phyloP scores from a whole-genome alignment of 2,113 vertebrate species.

The Apeltes quadracus region DNA sequence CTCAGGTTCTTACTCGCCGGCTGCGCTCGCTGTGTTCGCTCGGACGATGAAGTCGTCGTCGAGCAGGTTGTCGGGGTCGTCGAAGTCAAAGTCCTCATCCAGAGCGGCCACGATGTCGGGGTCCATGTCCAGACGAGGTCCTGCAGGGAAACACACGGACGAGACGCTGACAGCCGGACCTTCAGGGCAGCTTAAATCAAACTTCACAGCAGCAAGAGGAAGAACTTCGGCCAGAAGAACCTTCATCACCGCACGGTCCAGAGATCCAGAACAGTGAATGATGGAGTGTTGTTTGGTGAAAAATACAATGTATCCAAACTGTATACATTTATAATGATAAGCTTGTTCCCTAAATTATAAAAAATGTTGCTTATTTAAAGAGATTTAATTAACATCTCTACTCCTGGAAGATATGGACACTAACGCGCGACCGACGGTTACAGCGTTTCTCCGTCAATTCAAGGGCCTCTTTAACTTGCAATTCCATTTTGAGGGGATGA shows the following conservation, averaged over 20 bases:
- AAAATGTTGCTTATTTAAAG: background rate
- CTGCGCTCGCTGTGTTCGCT: slow-evolving; percentile 78
- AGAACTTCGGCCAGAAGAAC: too few relatives aligned
- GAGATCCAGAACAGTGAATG: background rate
- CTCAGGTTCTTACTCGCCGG: slow-evolving; percentile 51
- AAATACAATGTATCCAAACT: too few relatives aligned
- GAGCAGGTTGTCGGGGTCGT: slow-evolving; percentile 91
- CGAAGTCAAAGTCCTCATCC: slow-evolving; percentile 95
- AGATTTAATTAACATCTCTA: background rate
- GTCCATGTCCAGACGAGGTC: slow-evolving; percentile 93
- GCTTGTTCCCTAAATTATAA: background rate
- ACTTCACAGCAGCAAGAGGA: background rate
- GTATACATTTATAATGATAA: too few relatives aligned
- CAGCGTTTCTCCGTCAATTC: too few relatives aligned
- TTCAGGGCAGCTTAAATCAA: background rate
- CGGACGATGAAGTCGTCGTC: slow-evolving; percentile 94
- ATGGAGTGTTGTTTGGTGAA: too few relatives aligned
- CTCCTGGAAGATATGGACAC: background rate
- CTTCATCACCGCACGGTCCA: background rate
- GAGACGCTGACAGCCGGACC: background rate
- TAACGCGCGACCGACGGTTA: too few relatives aligned
- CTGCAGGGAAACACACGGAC: slow-evolving; percentile 67
- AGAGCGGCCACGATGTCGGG: slow-evolving; percentile 96
- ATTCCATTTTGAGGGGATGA: background rate
- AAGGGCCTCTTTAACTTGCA: too few relatives aligned